Conservation (phyloP, 2,888 invertebrate species). For the Caenorhabditis macrosperma region DNA sequence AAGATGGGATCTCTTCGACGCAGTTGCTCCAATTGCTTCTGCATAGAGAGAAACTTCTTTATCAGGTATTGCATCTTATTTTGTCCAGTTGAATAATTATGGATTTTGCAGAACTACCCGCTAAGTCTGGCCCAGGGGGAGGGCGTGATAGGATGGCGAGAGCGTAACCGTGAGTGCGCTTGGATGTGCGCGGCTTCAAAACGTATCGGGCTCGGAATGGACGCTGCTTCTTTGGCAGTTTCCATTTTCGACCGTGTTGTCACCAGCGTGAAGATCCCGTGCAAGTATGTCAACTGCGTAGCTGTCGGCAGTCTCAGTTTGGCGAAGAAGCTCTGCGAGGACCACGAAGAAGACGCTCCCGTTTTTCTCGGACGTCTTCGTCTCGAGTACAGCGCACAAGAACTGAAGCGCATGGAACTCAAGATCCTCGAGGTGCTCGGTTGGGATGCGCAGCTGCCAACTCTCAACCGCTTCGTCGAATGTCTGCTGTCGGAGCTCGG, state of each 20-base stretch:
- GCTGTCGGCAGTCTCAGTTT: slow-evolving; percentile 68
- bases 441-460: slow-evolving; percentile 69
- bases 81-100: background rate
- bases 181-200: slow-evolving; percentile 60
- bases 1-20: slow-evolving; percentile 61
- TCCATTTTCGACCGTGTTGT: slow-evolving; percentile 68
- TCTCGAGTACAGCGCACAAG: slow-evolving; percentile 63
- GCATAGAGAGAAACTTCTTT: slow-evolving; percentile 60
- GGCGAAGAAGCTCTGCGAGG: slow-evolving; percentile 68
- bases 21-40: slow-evolving; percentile 60
- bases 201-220: slow-evolving; percentile 62
- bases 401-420: slow-evolving; percentile 69
- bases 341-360: slow-evolving; percentile 65
- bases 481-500: slow-evolving; percentile 60
- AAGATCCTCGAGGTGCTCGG: slow-evolving; percentile 62
- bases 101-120: slow-evolving; percentile 50
- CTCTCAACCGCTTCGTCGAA: slow-evolving; percentile 66
- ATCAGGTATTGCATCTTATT: slow-evolving; percentile 52
- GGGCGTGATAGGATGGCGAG: slow-evolving; percentile 64
- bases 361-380: slow-evolving; percentile 62
- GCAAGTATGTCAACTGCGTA: slow-evolving; percentile 68
- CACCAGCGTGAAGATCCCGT: slow-evolving; percentile 61
- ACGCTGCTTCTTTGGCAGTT: slow-evolving; percentile 59
- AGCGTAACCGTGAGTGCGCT: slow-evolving; percentile 65
- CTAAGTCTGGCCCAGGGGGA: slow-evolving; percentile 57